Evolutionary conservation across 2,797 vertebrate genomes (phyloP).

Genomic region (Choloepus didactylus): DNA sequence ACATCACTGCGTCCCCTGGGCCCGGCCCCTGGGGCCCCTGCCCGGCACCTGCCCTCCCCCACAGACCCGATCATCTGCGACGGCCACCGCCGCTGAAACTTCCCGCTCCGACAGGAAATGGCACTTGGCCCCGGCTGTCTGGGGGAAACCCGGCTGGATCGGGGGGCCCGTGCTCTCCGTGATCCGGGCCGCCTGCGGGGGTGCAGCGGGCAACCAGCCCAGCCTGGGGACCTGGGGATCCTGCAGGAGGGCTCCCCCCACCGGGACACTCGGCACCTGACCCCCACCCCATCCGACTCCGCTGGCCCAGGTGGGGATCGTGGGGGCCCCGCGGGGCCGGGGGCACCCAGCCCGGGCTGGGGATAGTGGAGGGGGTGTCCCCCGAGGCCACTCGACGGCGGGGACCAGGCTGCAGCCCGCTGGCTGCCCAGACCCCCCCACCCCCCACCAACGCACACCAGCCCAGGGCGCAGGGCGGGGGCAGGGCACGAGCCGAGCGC

Average conservation of each 20-base stretch:
- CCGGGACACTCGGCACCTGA: too few relatives aligned
- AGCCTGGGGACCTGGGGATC: neutral
- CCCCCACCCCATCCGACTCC: neutral
- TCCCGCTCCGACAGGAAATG: constrained; percentile 73
- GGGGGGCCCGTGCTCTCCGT: neutral
- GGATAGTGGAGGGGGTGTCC: neutral
- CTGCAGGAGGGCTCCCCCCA: neutral
- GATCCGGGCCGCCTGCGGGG: neutral
- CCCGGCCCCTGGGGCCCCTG: constrained; percentile 59
- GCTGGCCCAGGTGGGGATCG: neutral
- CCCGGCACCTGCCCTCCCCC: constrained; percentile 66
- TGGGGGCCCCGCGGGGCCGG: neutral
- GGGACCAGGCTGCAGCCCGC: too few relatives aligned
- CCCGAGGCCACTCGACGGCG: neutral
- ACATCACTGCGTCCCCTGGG: constrained; percentile 77
- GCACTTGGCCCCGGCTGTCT: neutral
- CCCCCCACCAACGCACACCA: neutral
- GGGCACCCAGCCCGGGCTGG: neutral
- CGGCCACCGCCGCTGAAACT: constrained; percentile 51
- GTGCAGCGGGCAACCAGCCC: neutral
- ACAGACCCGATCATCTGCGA: constrained; percentile 52
- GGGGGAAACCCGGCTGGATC: neutral
- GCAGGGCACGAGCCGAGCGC: neutral
- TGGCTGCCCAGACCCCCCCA: neutral
- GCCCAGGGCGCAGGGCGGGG: neutral